phyloP scores from a whole-genome alignment of 2,113 vertebrate species.

The Colistium nudipinnis region DNA sequence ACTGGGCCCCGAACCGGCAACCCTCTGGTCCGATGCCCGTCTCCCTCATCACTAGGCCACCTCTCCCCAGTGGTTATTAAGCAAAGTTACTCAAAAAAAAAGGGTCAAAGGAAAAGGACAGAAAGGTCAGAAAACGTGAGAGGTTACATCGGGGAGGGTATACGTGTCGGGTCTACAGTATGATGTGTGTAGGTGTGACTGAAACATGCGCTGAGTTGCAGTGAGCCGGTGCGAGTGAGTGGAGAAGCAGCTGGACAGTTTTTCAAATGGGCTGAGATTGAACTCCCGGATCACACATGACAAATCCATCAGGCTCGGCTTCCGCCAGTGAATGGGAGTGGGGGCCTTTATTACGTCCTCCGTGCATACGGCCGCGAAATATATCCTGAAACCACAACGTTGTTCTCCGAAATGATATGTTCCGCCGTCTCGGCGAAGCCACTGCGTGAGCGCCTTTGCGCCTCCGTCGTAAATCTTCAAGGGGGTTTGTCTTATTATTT shows the following conservation, averaged over 20 bases:
- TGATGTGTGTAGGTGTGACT: constrained; percentile 46
- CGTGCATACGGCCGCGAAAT: constrained; percentile 45
- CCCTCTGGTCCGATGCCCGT: too few relatives aligned
- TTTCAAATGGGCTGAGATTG: constrained; percentile 44
- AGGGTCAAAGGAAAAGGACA: neutral
- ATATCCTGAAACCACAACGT: constrained; percentile 47
- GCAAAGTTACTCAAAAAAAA: too few relatives aligned
- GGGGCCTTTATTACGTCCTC: constrained; percentile 32
- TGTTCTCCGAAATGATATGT: constrained; percentile 52
- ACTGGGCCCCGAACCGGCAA: too few relatives aligned
- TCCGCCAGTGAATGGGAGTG: constrained; percentile 12
- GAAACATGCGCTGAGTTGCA: constrained; percentile 30
- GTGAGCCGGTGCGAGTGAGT: constrained; percentile 52
- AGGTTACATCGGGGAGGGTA: constrained; percentile 21
- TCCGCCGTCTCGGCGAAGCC: neutral
- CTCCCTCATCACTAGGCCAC: too few relatives aligned
- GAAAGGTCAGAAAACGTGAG: constrained; percentile 3
- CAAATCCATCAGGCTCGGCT: constrained; percentile 56
- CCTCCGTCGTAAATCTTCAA: constrained; percentile 57
- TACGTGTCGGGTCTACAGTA: constrained; percentile 22
- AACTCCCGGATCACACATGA: constrained; percentile 65
- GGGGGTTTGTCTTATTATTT: constrained; percentile 41
- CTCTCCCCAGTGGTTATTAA: too few relatives aligned
- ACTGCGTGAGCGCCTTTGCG: constrained; percentile 28
- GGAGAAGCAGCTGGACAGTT: constrained; percentile 60